Evolutionary conservation across 2,797 vertebrate genomes (phyloP).

Genomic region (Steatocranus sp.): DNA sequence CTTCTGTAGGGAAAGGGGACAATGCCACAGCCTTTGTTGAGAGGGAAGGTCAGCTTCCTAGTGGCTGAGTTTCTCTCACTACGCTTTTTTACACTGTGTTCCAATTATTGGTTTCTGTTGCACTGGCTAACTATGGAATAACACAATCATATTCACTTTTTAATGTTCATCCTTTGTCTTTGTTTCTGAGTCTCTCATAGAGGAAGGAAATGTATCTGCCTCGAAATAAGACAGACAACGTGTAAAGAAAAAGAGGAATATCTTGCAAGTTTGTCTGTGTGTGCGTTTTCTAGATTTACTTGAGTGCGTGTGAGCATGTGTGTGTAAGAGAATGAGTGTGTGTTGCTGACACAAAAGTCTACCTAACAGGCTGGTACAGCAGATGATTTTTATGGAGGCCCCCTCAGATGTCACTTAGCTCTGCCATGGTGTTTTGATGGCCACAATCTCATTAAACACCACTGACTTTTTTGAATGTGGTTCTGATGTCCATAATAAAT

Average conservation of each 20-base stretch:
- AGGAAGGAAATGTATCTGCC: conserved; percentile 52
- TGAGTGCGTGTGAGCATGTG: not conserved
- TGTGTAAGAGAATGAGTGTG: not conserved
- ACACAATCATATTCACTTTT: conserved; percentile 67
- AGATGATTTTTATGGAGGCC: conserved; percentile 7
- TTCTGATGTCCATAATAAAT: conserved; percentile 19
- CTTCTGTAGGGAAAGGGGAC: conserved; percentile 76
- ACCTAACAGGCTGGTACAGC: conserved; percentile 24
- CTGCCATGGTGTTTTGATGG: conserved; percentile 15
- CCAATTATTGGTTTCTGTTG: conserved; percentile 91
- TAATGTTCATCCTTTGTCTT: conserved; percentile 66
- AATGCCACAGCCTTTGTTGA: conserved; percentile 88
- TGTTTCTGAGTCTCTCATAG: conserved; percentile 67
- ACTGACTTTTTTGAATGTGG: conserved; percentile 25
- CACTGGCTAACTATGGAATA: conserved; percentile 93
- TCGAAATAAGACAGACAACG: conserved; percentile 48
- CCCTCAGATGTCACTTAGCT: conserved; percentile 26
- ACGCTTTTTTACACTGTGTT: conserved; percentile 99
- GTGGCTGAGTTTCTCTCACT: conserved; percentile 94
- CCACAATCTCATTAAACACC: not conserved
- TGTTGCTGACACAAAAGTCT: conserved; percentile 25
- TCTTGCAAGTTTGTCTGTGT: conserved; percentile 43
- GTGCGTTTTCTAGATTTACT: not conserved
- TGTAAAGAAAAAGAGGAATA: conserved; percentile 38
- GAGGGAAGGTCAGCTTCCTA: conserved; percentile 79